Conservation (phyloP, 2,113 vertebrate species). For the Gasterosteus nipponicus region DNA sequence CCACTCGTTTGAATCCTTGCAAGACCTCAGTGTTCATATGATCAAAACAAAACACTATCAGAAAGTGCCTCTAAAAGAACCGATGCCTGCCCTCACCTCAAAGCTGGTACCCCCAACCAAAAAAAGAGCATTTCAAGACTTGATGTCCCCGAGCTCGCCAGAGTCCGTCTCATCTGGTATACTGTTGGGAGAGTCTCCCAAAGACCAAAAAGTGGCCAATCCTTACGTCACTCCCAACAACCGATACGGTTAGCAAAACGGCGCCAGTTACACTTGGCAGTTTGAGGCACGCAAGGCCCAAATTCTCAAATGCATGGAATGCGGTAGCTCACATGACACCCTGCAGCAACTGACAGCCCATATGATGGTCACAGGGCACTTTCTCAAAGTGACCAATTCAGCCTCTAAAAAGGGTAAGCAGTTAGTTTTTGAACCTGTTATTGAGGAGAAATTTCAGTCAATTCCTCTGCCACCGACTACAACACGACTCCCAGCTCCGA, state of each 20-base stretch:
- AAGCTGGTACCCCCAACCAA: constrained; percentile 96
- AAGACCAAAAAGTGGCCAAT: constrained; percentile 93
- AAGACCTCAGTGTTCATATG: constrained; percentile 99
- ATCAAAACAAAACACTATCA: constrained; percentile 99
- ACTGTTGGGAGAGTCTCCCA: constrained; percentile 85
- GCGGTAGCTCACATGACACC: constrained; percentile 97
- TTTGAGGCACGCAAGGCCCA: constrained; percentile 98
- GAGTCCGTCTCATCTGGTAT: constrained; percentile 87
- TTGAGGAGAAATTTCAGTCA: constrained; percentile 97
- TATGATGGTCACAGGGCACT: constrained; percentile 99
- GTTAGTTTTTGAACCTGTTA: constrained; percentile 91
- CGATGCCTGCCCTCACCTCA: constrained; percentile 92
- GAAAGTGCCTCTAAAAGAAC: constrained; percentile 99
- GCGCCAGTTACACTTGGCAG: constrained; percentile 99
- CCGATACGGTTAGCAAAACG: constrained; percentile 98
- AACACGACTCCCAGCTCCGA: constrained; percentile 87
- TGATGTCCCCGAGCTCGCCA: constrained; percentile 91
- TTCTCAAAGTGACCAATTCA: constrained; percentile 97
- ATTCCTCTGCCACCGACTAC: constrained; percentile 96
- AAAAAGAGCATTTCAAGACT: constrained; percentile 94
- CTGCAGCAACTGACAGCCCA: constrained; percentile 98
- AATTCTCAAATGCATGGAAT: constrained; percentile 99
- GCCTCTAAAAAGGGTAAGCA: constrained; percentile 99
- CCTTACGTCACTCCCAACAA: constrained; percentile 99
- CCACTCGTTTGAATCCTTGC: constrained; percentile 97